Conservation (phyloP, 2,113 vertebrate species). For the Semicossyphus pulcher region DNA sequence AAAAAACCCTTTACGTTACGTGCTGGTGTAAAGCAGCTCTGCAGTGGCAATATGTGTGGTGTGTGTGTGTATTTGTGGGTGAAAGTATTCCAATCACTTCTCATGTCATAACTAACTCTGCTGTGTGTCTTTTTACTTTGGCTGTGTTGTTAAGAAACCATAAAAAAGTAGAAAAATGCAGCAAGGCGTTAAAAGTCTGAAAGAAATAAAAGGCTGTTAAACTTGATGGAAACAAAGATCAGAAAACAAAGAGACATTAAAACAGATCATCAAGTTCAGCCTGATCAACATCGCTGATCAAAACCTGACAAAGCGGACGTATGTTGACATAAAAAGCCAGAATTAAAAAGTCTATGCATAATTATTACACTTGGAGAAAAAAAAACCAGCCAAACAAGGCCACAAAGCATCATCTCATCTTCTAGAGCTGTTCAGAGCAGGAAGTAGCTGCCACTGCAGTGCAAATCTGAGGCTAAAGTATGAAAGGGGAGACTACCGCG, state of each 20-base stretch:
- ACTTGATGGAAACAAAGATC: background rate
- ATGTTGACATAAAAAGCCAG: no score
- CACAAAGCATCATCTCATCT: background rate
- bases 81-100: no score
- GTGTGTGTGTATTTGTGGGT: background rate
- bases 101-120: slow-evolving; percentile 2
- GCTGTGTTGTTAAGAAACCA: background rate
- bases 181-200: background rate
- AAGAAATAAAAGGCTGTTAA: slow-evolving; percentile 7
- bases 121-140: slow-evolving; percentile 11
- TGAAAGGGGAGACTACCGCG: background rate
- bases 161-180: slow-evolving; percentile 6
- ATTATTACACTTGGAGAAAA: background rate
- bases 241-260: background rate
- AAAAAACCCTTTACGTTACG: background rate
- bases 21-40: slow-evolving; percentile 30
- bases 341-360: background rate
- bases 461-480: background rate
- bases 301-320: background rate
- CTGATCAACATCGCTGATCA: slow-evolving; percentile 1
- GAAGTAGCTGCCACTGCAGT: background rate
- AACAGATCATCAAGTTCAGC: background rate
- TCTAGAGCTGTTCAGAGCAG: background rate
- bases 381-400: background rate
- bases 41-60: background rate